These are phyloP conservation scores for Varroa destructor DNA, from an alignment of 1,140 invertebrate genomes.

Conservation along the genomic window DNA sequence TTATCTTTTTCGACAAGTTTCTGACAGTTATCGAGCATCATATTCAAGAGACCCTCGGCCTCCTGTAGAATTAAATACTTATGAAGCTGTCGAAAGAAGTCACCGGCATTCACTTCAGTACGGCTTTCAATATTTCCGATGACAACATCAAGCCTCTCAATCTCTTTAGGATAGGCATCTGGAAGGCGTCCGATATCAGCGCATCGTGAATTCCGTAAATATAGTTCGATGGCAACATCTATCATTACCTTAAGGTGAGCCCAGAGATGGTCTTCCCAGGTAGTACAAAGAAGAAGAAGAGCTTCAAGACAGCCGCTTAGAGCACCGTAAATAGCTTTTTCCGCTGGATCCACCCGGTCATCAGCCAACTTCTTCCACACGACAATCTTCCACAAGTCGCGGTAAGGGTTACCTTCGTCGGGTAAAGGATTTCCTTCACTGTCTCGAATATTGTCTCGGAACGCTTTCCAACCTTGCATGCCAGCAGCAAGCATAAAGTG, in stretches of 20 bases:
- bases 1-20: slow-evolving; percentile 8
- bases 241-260: slow-evolving; percentile 66
- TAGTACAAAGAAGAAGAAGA: slow-evolving; percentile 55
- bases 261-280: slow-evolving; percentile 83
- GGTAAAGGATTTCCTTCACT: slow-evolving; percentile 38
- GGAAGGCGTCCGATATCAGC: slow-evolving; percentile 45
- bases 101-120: slow-evolving; percentile 48
- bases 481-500: slow-evolving; percentile 77
- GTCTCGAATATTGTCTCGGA: slow-evolving; percentile 13
- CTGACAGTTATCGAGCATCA: slow-evolving; percentile 32
- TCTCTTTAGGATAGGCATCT: slow-evolving; percentile 62
- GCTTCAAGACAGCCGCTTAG: slow-evolving; percentile 68
- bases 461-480: slow-evolving; percentile 65
- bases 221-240: slow-evolving; percentile 66
- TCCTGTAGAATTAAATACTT: slow-evolving; percentile 63
- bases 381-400: slow-evolving; percentile 79
- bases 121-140: slow-evolving; percentile 50
- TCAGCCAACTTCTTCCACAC: slow-evolving; percentile 48
- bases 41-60: slow-evolving; percentile 41
- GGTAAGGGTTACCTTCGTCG: slow-evolving; percentile 64
- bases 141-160: slow-evolving; percentile 41
- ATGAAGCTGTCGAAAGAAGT: slow-evolving; percentile 55
- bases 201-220: slow-evolving; percentile 46
- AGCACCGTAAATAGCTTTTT: slow-evolving; percentile 53
- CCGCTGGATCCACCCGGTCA: slow-evolving; percentile 37